These are phyloP conservation scores for Lonchura striata DNA, from an alignment of 2,113 vertebrate species.

Conservation along the genomic window DNA sequence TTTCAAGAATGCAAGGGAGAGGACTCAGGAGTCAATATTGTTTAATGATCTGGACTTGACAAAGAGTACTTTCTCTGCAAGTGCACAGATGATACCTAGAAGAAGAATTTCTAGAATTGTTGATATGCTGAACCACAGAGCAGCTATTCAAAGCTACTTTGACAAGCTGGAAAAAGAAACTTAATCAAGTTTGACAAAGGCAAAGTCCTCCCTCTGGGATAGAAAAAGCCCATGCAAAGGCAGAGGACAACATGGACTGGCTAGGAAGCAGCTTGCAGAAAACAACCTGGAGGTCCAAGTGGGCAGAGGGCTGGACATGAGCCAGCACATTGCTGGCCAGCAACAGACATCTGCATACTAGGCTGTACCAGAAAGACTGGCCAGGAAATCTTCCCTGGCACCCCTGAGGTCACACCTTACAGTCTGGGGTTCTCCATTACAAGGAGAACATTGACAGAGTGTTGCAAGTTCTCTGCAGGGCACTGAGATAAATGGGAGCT, in stretches of 20 bases:
- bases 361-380: neutral
- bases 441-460: neutral
- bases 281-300: neutral
- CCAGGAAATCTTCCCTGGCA: neutral
- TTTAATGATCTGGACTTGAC: neutral
- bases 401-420: neutral
- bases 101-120: neutral
- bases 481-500: neutral
- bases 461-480: accelerated
- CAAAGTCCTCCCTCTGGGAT: neutral
- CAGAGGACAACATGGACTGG: neutral
- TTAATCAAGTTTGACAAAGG: neutral
- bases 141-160: neutral
- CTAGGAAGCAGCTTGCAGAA: neutral
- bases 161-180: neutral
- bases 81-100: neutral
- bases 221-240: neutral
- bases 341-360: neutral
- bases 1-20: neutral
- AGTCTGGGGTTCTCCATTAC: neutral
- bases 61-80: neutral
- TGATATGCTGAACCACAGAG: neutral
- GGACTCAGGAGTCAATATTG: neutral
- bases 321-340: neutral
- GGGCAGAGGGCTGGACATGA: neutral